Evolutionary conservation across 2,888 invertebrate genomes (phyloP).

Genomic region (Molanna angustata): DNA sequence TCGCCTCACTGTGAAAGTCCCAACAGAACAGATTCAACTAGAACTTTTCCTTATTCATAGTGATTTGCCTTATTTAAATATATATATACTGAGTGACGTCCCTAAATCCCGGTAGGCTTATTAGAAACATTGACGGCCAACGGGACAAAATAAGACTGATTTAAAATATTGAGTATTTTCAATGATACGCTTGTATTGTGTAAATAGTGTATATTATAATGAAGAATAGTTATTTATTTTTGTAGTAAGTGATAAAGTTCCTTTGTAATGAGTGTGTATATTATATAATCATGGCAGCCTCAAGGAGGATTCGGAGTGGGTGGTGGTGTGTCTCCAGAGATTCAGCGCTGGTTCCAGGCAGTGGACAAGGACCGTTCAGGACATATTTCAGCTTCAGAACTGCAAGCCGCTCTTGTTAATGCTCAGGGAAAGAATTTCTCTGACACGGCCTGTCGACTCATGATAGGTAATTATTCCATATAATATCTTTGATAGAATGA

Average conservation of each 20-base stretch:
- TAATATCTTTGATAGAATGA: no score
- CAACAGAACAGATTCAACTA: conserved; percentile 14
- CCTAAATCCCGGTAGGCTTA: no score
- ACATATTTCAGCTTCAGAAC: conserved; percentile 71
- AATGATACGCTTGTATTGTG: background rate
- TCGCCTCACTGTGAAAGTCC: background rate
- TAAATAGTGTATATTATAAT: no score
- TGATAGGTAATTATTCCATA: conserved; percentile 76
- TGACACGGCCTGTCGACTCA: conserved; percentile 77
- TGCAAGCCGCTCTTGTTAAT: conserved; percentile 79
- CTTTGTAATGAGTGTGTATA: background rate
- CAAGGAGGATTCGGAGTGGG: conserved; percentile 27
- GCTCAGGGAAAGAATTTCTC: conserved; percentile 83
- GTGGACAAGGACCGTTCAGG: conserved; percentile 85
- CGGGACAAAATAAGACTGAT: no score
- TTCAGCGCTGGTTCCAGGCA: conserved; percentile 79
- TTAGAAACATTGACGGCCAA: no score
- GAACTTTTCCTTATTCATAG: conserved; percentile 31
- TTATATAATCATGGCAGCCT: background rate
- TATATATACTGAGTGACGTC: no score
- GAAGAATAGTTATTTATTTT: conserved; percentile 14
- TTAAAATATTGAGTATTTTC: conserved; percentile 16
- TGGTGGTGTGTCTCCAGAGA: conserved; percentile 62
- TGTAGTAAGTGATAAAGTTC: conserved; percentile 5
- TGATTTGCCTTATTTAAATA: conserved; percentile 9